Base-by-base conservation (phyloP, 2,113 vertebrate genomes). In the Hippocampus mohnikei region DNA sequence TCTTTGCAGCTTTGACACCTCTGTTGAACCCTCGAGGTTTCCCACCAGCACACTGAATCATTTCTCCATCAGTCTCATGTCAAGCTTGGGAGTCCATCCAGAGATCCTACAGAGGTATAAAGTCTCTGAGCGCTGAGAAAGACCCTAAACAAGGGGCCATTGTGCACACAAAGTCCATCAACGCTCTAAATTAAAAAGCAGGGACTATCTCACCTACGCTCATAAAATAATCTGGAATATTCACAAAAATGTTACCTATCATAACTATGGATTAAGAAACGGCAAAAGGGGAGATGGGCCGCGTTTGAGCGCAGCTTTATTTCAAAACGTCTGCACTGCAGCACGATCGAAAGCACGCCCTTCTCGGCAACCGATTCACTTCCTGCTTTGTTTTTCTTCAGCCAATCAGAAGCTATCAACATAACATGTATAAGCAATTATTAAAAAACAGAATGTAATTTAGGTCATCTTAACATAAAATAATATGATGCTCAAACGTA, bases 1-100 rank as follows among this genome's bases (percentile, higher is more conserved):
- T 83, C 90, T 89, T 91, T 91, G 86, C 81, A 84, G 82, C 77
- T 69, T 78, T 89, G 90, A 90, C 88, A 88, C 82, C 83, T 87
- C 50, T 75, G 83, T 76, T 70, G 77, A 63, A 72, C 74, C 82
- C 79, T 63, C 25, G 70, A 71, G 79, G 76, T 82, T 76, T 77
- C 75, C 81, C 73, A 71, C 70, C 40, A 69, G 76, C 75, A 40
- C 79, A 7, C 33, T 16, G 6, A 27, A 33, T 61, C 44, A 41
- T 79, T 74, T 71, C 82, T 82, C 77, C 71, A 74, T 70, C 70
- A 81, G 80, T 67, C 83, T 82, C 81, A 77, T 84, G 87, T 89
- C 81, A 83, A 67, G 77, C 81, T 73, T 77, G 84, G 83, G 85
- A 87, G 83, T 82, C 85, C 89, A 85, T 90, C 87, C 78, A 77